Conservation (phyloP, 2,797 vertebrate genomes). For the Onychomys arenicola region DNA sequence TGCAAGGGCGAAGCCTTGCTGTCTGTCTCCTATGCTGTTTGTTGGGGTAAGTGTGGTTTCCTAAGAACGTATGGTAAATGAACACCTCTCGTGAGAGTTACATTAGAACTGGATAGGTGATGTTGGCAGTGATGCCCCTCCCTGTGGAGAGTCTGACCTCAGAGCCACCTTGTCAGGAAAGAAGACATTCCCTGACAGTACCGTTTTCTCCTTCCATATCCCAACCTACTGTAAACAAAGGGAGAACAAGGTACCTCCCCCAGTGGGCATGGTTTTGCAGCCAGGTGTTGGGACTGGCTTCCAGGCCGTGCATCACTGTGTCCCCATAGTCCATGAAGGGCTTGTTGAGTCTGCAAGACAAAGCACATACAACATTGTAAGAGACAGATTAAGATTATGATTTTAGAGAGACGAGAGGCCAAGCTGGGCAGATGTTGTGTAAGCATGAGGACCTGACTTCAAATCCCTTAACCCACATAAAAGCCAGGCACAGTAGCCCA, state of each 20-base stretch:
- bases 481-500: neutral
- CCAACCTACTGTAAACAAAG: neutral
- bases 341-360: slow-evolving; percentile 90
- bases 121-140: neutral
- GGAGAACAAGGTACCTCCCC: slow-evolving; percentile 91
- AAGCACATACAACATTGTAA: neutral
- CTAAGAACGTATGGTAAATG: neutral
- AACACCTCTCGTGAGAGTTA: neutral
- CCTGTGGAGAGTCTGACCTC: neutral
- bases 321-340: slow-evolving; percentile 95
- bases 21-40: neutral
- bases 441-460: neutral
- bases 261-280: slow-evolving; percentile 91
- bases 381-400: neutral
- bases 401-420: neutral
- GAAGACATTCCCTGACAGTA: neutral
- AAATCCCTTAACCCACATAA: neutral
- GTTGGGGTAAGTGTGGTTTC: neutral
- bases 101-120: neutral
- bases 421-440: neutral
- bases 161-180: neutral
- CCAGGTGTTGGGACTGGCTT: slow-evolving; percentile 90
- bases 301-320: slow-evolving; percentile 92
- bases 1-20: neutral
- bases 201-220: neutral